These are phyloP conservation scores for Tenualosa thibaudeaui DNA, from an alignment of 2,797 vertebrate genomes.

Conservation along the genomic window DNA sequence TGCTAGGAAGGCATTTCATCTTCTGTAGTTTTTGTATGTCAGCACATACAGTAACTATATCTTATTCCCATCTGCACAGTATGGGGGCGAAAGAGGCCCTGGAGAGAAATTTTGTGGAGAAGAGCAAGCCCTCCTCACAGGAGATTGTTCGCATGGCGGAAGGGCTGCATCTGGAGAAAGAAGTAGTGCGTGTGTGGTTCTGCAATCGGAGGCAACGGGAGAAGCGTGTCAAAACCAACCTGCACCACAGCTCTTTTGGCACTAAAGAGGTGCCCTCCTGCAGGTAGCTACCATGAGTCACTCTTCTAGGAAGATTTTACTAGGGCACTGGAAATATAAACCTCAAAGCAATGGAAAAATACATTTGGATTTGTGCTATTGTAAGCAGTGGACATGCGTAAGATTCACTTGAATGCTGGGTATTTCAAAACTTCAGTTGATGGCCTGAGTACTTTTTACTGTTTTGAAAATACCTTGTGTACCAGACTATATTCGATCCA, in stretches of 20 bases:
- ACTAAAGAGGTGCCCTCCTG: slow-evolving; percentile 80
- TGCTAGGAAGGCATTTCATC: background rate
- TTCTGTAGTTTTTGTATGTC: background rate
- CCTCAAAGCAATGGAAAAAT: background rate
- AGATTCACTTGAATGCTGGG: background rate
- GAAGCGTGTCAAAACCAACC: slow-evolving; percentile 96
- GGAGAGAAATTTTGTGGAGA: slow-evolving; percentile 92
- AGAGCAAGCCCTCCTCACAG: slow-evolving; percentile 95
- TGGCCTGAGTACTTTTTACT: background rate
- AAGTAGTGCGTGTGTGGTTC: slow-evolving; percentile 98
- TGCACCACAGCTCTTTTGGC: slow-evolving; percentile 87
- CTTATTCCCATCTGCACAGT: slow-evolving; percentile 76
- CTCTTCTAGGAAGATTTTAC: background rate
- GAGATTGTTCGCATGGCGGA: slow-evolving; percentile 96
- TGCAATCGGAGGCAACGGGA: slow-evolving; percentile 95
- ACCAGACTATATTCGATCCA: background rate
- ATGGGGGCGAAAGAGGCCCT: slow-evolving; percentile 94
- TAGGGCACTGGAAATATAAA: background rate
- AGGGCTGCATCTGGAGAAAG: slow-evolving; percentile 94
- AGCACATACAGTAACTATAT: slow-evolving; percentile 33
- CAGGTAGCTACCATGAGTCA: slow-evolving; percentile 67
- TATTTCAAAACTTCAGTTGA: background rate
- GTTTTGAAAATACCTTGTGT: background rate
- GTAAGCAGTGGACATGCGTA: background rate
- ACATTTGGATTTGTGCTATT: background rate